These are phyloP conservation scores for Eueides isabella DNA, from an alignment of 1,140 invertebrate species.

Conservation along the genomic window DNA sequence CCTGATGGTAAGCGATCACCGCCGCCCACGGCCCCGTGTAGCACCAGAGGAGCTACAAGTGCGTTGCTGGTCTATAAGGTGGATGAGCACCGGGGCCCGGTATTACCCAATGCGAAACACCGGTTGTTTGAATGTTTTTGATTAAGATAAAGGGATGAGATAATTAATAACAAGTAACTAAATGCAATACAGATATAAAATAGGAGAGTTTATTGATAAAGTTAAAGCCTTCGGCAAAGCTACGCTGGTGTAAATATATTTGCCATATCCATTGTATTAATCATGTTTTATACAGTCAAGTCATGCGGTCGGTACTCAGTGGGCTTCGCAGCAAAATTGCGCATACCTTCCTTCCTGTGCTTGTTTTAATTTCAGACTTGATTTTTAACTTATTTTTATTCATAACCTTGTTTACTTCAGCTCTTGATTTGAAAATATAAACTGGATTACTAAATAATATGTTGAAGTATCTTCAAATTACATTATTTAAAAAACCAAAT, in stretches of 20 bases:
- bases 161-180: no score
- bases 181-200: no score
- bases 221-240: no score
- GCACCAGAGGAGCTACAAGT: no score
- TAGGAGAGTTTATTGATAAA: no score
- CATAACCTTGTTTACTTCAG: conserved; percentile 29
- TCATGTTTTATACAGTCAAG: neutral
- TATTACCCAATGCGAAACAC: no score
- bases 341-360: conserved; percentile 46
- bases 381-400: conserved; percentile 52
- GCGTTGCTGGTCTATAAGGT: no score
- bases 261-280: conserved; percentile 25
- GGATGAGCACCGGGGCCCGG: no score
- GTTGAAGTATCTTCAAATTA: neutral
- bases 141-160: no score
- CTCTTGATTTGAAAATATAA: conserved; percentile 9
- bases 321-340: conserved; percentile 60
- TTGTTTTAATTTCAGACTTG: conserved; percentile 58
- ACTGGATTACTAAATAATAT: neutral
- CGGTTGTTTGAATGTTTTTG: no score
- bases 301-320: conserved; percentile 46
- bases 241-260: conserved; percentile 5
- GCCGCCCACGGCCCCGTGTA: no score
- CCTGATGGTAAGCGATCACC: no score
- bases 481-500: neutral